A percentile compares a stretch with the other conserved stretches of the same genome.
These are phyloP conservation scores for Mnemiopsis leidyi DNA, from an alignment of 37 sponge, comb jelly and placozoan genomes.

Conservation along the genomic window DNA sequence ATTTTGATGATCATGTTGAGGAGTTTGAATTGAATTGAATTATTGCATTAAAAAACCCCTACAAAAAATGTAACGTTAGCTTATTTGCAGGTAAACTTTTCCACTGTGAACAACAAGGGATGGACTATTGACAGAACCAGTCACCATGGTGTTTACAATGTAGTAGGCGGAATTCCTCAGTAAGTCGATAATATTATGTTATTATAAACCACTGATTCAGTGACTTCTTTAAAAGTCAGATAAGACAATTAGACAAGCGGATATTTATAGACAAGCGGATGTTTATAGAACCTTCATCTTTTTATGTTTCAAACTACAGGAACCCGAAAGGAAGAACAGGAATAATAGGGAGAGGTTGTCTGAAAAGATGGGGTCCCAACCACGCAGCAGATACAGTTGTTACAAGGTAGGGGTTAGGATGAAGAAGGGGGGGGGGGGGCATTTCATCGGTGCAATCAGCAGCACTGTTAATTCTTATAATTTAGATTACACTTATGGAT, in stretches of 20 bases:
- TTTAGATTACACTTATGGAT: background rate
- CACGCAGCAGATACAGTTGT: constrained; percentile 99
- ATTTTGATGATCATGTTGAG: too few relatives aligned
- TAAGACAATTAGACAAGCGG: too few relatives aligned
- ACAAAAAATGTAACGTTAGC: too few relatives aligned
- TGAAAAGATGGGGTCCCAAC: constrained; percentile 98
- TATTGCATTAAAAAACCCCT: too few relatives aligned
- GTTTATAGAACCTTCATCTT: too few relatives aligned
- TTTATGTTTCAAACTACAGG: constrained; percentile 67
- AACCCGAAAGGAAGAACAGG: constrained; percentile 96
- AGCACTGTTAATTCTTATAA: background rate
- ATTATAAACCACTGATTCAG: too few relatives aligned
- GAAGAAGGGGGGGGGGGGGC: too few relatives aligned
- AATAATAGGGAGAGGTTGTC: constrained; percentile 81
- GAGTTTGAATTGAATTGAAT: too few relatives aligned
- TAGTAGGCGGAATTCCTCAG: constrained; percentile 10
- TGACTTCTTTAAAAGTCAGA: too few relatives aligned
- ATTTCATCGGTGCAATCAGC: too few relatives aligned
- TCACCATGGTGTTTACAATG: constrained; percentile 56
- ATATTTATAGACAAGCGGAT: too few relatives aligned
- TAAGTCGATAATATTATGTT: background rate
- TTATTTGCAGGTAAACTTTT: background rate
- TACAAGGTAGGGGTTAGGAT: constrained; percentile 69
- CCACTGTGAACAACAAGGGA: background rate
- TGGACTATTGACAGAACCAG: constrained; percentile 47